phyloP scores from a whole-genome alignment of 2,888 invertebrate genomes.

The Bedellia somnulentella region DNA sequence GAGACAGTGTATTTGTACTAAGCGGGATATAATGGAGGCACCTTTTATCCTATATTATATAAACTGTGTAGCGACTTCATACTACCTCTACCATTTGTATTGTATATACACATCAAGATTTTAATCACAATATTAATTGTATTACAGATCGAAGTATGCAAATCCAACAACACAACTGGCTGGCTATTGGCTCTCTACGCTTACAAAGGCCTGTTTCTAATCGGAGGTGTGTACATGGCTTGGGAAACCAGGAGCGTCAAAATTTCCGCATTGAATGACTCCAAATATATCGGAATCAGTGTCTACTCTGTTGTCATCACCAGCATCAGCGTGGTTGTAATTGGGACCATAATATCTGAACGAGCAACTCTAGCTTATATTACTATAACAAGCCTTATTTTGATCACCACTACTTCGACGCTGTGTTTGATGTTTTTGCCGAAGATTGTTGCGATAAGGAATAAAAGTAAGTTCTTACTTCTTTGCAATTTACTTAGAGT shows the following conservation, averaged over 20 bases:
- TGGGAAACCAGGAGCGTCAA: slow-evolving; percentile 94
- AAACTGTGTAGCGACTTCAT: no score
- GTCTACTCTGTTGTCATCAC: slow-evolving; percentile 91
- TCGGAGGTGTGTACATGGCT: slow-evolving; percentile 93
- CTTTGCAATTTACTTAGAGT: no score
- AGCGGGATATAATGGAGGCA: no score
- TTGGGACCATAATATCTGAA: slow-evolving; percentile 86
- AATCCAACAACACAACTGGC: slow-evolving; percentile 82
- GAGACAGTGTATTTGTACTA: no score
- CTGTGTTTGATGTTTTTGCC: slow-evolving; percentile 85
- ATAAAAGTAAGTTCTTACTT: slow-evolving; percentile 51
- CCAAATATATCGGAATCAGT: slow-evolving; percentile 90
- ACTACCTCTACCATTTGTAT: no score
- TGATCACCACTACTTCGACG: slow-evolving; percentile 84
- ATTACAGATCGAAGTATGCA: slow-evolving; percentile 83
- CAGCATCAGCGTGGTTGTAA: slow-evolving; percentile 81
- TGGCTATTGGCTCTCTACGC: slow-evolving; percentile 91
- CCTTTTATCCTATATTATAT: no score
- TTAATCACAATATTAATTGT: no score
- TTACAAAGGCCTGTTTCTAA: slow-evolving; percentile 84
- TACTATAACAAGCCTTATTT: slow-evolving; percentile 79
- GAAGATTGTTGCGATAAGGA: slow-evolving; percentile 75
- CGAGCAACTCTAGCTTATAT: slow-evolving; percentile 79
- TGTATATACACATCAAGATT: no score
- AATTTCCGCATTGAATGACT: slow-evolving; percentile 89